Base-by-base conservation (phyloP, 2,888 invertebrate species). In the Megaustenia siamemsis region DNA sequence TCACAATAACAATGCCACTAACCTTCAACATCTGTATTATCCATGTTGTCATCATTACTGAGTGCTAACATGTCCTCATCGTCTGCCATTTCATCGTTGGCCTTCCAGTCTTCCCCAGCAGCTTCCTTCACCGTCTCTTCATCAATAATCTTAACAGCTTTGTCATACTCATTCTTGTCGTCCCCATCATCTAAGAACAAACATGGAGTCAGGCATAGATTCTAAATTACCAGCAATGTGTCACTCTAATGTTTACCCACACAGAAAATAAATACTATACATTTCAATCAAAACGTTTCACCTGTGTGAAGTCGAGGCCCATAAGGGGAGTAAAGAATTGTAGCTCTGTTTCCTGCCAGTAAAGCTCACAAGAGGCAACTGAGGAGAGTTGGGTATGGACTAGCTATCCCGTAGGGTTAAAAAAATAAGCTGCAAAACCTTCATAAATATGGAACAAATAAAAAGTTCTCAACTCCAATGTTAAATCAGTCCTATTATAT, bases 51-150 rank as follows among this genome's bases (percentile, higher is more conserved):
- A n/a, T n/a, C n/a, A n/a, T n/a, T n/a, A n/a, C n/a, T n/a, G n/a
- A n/a, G n/a, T n/a, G n/a, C n/a, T n/a, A n/a, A n/a, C n/a, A 6
- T 32, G 40, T 78, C 56, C 4, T 77, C 68, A 35, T 1, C 43
- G 24, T 32, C 63, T 32, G 49, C 79, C 43, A 68, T 10, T 8
- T 28, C 79, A 24, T 81, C 69, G 53, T 60, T 56, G 91, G 40
- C 93, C 92, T 1, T 94, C 92, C 85, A 95, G 53, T 83, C 85
- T 6, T 93, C 90, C n/a, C 76, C 78, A 0, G 85, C 85, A 45
- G 78, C 84, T 10, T 86, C 71, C 85, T 82, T 86, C n/a, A 90
- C 68, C 0, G 87, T 87, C 76, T 88, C 89, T 32, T 86, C 84
- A 66, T 88, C 89, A 15, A 90, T 76, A 49, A 88, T 82, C 68